Evolutionary conservation across 1,140 invertebrate genomes (phyloP).

Genomic region (Palaemon carinicauda): DNA sequence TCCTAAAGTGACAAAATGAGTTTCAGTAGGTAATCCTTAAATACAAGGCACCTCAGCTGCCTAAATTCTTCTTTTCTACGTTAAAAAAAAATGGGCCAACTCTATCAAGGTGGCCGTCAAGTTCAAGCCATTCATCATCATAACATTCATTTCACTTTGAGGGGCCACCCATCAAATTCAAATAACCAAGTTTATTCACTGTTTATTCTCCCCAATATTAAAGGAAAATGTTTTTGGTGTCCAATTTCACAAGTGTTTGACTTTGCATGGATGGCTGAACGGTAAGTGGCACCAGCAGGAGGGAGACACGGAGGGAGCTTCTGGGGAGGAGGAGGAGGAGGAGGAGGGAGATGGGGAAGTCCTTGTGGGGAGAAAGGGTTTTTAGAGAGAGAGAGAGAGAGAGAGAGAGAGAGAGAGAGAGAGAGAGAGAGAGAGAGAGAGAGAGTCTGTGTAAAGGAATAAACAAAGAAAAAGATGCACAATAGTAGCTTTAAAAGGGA

Average conservation of each 20-base stretch:
- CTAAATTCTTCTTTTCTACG: too few relatives aligned
- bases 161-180: too few relatives aligned
- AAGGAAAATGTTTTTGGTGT: not conserved
- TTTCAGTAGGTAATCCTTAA: too few relatives aligned
- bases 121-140: too few relatives aligned
- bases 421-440: not conserved
- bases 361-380: not conserved
- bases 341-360: not conserved
- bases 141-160: too few relatives aligned
- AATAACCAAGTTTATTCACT: not conserved
- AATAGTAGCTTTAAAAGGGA: not conserved
- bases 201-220: not conserved
- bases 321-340: not conserved
- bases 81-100: too few relatives aligned
- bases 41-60: too few relatives aligned
- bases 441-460: too few relatives aligned
- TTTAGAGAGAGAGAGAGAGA: not conserved
- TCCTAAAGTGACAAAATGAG: too few relatives aligned
- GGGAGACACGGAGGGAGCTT: too few relatives aligned
- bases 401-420: not conserved
- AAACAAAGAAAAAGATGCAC: too few relatives aligned
- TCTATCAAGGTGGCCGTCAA: too few relatives aligned
- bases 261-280: not conserved
- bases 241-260: not conserved
- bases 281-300: not conserved